phyloP scores from a whole-genome alignment of 2,113 vertebrate genomes.

The Syngnathus scovelli region DNA sequence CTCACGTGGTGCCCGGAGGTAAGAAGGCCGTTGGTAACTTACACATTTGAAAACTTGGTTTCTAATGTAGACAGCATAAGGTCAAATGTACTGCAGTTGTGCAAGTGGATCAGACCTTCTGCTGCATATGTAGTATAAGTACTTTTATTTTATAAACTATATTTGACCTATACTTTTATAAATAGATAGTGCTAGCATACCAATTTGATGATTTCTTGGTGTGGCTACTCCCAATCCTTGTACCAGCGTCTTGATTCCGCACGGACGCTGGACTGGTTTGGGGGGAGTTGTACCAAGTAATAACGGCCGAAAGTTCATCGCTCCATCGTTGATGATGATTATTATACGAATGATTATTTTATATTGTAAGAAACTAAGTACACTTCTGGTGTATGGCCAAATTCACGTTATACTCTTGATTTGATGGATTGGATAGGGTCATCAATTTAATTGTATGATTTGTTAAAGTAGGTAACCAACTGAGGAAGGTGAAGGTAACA shows the following conservation, averaged over 20 bases:
- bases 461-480: neutral
- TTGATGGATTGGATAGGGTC: neutral
- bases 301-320: neutral
- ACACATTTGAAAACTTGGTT: neutral
- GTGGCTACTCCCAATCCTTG: constrained; percentile 79
- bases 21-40: constrained; percentile 1
- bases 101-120: neutral
- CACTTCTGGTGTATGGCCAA: neutral
- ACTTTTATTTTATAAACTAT: neutral
- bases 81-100: neutral
- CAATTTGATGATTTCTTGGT: constrained; percentile 24
- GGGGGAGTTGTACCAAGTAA: constrained; percentile 57
- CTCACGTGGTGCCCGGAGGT: constrained; percentile 19
- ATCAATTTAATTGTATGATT: neutral
- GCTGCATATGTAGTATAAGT: neutral
- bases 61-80: neutral
- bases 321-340: neutral
- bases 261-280: constrained; percentile 74
- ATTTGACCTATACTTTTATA: neutral
- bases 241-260: constrained; percentile 72
- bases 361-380: neutral
- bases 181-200: neutral
- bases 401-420: neutral
- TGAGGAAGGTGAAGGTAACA: neutral
- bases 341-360: no score